These are phyloP conservation scores for Notodonta ziczac DNA, from an alignment of 2,888 invertebrate genomes.

Conservation along the genomic window DNA sequence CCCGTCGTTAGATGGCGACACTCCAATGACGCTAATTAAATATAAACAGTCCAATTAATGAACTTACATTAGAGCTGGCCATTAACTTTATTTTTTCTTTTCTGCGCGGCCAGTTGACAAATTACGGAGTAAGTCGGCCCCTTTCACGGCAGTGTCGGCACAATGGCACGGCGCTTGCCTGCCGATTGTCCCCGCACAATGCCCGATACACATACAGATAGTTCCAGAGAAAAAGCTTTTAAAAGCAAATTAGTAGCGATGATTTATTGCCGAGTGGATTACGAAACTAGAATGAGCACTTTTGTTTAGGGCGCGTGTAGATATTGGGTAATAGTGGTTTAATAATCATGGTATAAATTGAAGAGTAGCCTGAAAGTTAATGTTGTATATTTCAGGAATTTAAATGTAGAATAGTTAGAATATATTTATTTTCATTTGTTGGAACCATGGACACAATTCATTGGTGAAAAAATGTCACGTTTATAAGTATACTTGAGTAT, in stretches of 20 bases:
- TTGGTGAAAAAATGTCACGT: too few species aligned
- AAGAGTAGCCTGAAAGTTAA: too few species aligned
- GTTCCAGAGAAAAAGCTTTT: slow-evolving; percentile 75
- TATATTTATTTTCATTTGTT: too few species aligned
- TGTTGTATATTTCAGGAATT: too few species aligned
- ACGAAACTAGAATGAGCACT: slow-evolving; percentile 65
- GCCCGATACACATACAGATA: slow-evolving; percentile 76
- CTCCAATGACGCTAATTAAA: slow-evolving; percentile 62
- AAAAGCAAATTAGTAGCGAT: slow-evolving; percentile 83
- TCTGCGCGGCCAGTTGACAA: slow-evolving; percentile 69
- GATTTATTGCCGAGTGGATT: slow-evolving; percentile 77
- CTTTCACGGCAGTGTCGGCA: slow-evolving; percentile 58
- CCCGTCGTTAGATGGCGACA: slow-evolving; percentile 47
- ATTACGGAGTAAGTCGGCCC: slow-evolving; percentile 63
- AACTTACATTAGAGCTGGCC: slow-evolving; percentile 61
- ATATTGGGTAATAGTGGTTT: neutral
- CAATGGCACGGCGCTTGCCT: slow-evolving; percentile 59
- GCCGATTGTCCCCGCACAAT: slow-evolving; percentile 73
- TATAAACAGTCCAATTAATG: slow-evolving; percentile 72
- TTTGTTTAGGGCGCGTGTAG: slow-evolving; percentile 38
- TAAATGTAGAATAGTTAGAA: too few species aligned
- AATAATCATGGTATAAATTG: neutral
- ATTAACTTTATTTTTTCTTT: slow-evolving; percentile 70
- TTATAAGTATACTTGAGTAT: too few species aligned
- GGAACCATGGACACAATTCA: too few species aligned